A percentile compares a stretch with the other conserved stretches of the same genome.
Evolutionary conservation across 2,888 invertebrate species (phyloP).

Genomic region (Ormyrus nitidulus): DNA sequence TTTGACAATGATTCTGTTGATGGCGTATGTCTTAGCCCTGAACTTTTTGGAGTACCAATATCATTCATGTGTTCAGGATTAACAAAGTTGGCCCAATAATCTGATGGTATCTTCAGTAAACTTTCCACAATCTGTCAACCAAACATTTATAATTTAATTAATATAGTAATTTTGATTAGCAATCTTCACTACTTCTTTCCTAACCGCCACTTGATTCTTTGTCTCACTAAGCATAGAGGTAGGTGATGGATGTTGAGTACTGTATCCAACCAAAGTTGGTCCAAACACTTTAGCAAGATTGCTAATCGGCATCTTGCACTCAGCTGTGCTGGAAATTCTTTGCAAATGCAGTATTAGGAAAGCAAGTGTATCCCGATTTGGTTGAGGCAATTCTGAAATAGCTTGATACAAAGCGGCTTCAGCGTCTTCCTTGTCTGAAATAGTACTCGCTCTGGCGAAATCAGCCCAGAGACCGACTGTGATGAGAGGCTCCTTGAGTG

Average conservation of each 20-base stretch:
- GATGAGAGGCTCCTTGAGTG: conserved; percentile 92
- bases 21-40: conserved; percentile 71
- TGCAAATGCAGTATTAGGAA: conserved; percentile 94
- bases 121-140: conserved; percentile 81
- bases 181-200: conserved; percentile 59
- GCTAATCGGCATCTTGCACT: conserved; percentile 93
- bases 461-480: conserved; percentile 88
- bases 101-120: conserved; percentile 82
- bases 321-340: conserved; percentile 87
- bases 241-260: conserved; percentile 83
- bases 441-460: conserved; percentile 84
- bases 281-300: conserved; percentile 95
- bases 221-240: conserved; percentile 87
- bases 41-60: conserved; percentile 68
- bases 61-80: conserved; percentile 74
- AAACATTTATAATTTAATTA: too few species aligned
- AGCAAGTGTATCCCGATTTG: conserved; percentile 96
- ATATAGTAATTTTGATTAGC: too few species aligned
- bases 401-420: conserved; percentile 84
- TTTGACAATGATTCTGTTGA: conserved; percentile 73
- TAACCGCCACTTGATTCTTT: conserved; percentile 84
- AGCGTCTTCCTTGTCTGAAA: conserved; percentile 79
- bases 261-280: conserved; percentile 95
- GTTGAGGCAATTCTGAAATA: conserved; percentile 89
- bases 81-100: conserved; percentile 87